These are phyloP conservation scores for Nineta flava DNA, from an alignment of 2,888 invertebrate species.

Conservation along the genomic window DNA sequence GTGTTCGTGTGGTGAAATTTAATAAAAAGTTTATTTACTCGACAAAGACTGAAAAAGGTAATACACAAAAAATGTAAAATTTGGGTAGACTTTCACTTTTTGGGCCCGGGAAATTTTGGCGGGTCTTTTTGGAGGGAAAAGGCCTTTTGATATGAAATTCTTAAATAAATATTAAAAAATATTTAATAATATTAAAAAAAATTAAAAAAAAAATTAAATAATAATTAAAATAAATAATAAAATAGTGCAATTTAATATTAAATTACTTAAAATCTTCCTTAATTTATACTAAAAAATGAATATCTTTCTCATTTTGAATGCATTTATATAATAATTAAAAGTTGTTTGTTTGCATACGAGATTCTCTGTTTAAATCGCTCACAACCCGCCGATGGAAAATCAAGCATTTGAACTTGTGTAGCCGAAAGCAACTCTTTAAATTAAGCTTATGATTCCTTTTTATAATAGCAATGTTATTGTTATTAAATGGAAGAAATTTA, in stretches of 20 bases:
- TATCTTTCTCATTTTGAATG: neutral
- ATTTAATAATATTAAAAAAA: constrained; percentile 5
- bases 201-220: constrained; percentile 4
- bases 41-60: too few species aligned
- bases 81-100: too few species aligned
- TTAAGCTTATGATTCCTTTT: neutral
- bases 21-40: too few species aligned
- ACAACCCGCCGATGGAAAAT: neutral
- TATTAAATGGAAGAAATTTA: neutral
- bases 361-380: neutral
- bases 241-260: neutral
- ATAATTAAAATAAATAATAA: constrained; percentile 3
- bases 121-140: too few species aligned
- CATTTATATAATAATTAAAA: neutral
- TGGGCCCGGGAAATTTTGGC: too few species aligned
- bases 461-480: neutral
- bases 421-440: neutral
- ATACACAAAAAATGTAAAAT: too few species aligned
- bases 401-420: neutral
- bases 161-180: too few species aligned
- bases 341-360: neutral
- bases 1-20: too few species aligned
- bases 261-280: neutral
- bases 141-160: too few species aligned
- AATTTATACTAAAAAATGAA: neutral